Conservation (phyloP, 1,140 invertebrate species). For the Saccostrea echinata region DNA sequence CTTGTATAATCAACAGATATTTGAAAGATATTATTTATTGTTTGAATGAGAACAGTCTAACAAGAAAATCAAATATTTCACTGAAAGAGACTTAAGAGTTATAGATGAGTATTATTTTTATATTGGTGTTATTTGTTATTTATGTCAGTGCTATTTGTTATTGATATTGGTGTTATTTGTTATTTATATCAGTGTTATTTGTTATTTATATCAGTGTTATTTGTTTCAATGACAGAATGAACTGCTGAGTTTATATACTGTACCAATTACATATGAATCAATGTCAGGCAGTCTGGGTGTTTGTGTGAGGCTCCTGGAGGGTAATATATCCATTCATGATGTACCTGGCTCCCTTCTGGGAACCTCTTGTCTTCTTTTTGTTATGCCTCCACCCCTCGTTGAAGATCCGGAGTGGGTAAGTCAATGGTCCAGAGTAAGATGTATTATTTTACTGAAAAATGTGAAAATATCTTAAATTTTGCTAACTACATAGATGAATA, state of each 20-base stretch:
- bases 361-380: slow-evolving; percentile 67
- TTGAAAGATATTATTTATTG: too few relatives aligned
- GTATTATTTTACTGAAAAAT: too few relatives aligned
- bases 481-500: too few relatives aligned
- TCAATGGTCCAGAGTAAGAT: neutral
- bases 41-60: too few relatives aligned
- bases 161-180: too few relatives aligned
- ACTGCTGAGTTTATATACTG: slow-evolving; percentile 69
- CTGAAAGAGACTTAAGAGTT: too few relatives aligned
- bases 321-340: slow-evolving; percentile 54
- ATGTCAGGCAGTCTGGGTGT: slow-evolving; percentile 54
- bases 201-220: too few relatives aligned
- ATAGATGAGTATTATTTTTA: too few relatives aligned
- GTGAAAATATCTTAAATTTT: too few relatives aligned
- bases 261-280: neutral
- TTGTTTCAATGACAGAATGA: slow-evolving; percentile 57
- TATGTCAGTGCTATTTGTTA: neutral
- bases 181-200: neutral
- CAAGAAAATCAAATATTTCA: too few relatives aligned
- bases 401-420: slow-evolving; percentile 55
- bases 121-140: neutral
- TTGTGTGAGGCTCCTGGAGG: slow-evolving; percentile 67
- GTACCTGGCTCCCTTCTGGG: slow-evolving; percentile 60
- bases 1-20: too few relatives aligned
- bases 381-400: slow-evolving; percentile 59